Evolutionary conservation across 2,888 invertebrate species (phyloP), one percentile per base, ranked within the genome.

Genomic region (Pseudeuparius sepicola): DNA sequence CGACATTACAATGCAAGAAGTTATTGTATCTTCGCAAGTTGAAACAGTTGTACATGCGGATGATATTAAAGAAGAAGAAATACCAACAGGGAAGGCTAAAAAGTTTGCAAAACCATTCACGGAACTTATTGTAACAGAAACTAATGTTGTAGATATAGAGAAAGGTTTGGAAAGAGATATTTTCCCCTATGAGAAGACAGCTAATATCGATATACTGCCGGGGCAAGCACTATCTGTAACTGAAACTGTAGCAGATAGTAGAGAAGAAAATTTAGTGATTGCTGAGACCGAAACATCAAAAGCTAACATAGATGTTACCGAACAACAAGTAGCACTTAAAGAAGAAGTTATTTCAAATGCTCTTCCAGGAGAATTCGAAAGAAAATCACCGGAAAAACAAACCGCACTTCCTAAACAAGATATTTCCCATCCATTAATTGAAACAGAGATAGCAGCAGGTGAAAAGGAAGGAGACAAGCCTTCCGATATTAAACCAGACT

Each of bases 221-320:
- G 72, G 60, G 52, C 70, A 76, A 62, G 60, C 74, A 46, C 41
- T 82, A 36, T 69, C 70, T 44, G 60, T 81, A 11, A 75, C 70
- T 6, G 74, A 77, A 62, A 52, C 71, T 3, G 46, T 71, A 28
- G 53, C 66, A 3, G 59, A 61, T 39, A 61, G 72, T 29, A 67
- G 58, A 54, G 74, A 73, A 65, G 57, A 61, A 57, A 62, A 52
- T 39, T 57, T 71, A 16, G 57, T 53, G 12, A 49, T 55, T 40
- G 51, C 63, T 44, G 50, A 49, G 36, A 61, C 65, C n/a, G 52
- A 58, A 32, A 54, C 61, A 43, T 64, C 61, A 23, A 67, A 60
- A 49, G 80, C 79, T 13, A 66, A 60, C 36, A 37, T 70, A 13
- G 66, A 69, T 39, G 49, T 77, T 16, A 60, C 67, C 27, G 58